Percentiles rank a stretch among this genome's conserved stretches.
phyloP scores from a whole-genome alignment of 1,140 invertebrate species.

The Antheraea pernyi region DNA sequence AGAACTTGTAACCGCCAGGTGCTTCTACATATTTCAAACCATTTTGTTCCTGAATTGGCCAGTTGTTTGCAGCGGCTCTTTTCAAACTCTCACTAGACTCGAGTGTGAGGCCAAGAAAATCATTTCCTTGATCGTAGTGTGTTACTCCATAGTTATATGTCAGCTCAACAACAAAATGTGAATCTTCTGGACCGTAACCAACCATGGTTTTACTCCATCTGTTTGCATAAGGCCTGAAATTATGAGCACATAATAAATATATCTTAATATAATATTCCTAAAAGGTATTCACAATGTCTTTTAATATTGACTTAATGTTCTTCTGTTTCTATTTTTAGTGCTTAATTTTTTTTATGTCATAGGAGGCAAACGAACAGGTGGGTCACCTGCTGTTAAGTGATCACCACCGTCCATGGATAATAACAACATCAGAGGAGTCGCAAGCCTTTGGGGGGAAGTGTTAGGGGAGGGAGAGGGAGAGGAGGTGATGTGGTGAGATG shows the following conservation, averaged over 20 bases:
- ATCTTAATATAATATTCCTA: background rate
- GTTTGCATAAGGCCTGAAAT: conserved; percentile 93
- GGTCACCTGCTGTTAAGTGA: too few species aligned
- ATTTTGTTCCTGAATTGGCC: conserved; percentile 83
- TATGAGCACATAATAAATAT: conserved; percentile 11
- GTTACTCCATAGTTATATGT: conserved; percentile 98
- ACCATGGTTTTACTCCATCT: conserved; percentile 99
- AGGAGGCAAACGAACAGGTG: too few species aligned
- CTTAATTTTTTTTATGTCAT: too few species aligned
- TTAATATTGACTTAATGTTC: too few species aligned
- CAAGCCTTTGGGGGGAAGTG: too few species aligned
- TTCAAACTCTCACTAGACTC: conserved; percentile 87
- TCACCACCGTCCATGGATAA: too few species aligned
- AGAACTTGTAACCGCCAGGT: conserved; percentile 95
- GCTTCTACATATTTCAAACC: conserved; percentile 84
- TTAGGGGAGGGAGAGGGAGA: too few species aligned
- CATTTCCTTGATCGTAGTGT: conserved; percentile 91
- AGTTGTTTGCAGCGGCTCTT: conserved; percentile 84
- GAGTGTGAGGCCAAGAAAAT: conserved; percentile 93
- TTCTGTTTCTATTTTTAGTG: too few species aligned
- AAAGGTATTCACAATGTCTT: background rate
- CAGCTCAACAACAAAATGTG: conserved; percentile 97
- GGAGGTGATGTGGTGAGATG: too few species aligned
- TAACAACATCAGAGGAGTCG: too few species aligned
- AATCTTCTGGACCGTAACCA: conserved; percentile 97